Percentiles rank a stretch among this genome's conserved stretches.
These are phyloP conservation scores for Cataglyphis albicans DNA, from an alignment of 2,888 invertebrate genomes.

Conservation along the genomic window DNA sequence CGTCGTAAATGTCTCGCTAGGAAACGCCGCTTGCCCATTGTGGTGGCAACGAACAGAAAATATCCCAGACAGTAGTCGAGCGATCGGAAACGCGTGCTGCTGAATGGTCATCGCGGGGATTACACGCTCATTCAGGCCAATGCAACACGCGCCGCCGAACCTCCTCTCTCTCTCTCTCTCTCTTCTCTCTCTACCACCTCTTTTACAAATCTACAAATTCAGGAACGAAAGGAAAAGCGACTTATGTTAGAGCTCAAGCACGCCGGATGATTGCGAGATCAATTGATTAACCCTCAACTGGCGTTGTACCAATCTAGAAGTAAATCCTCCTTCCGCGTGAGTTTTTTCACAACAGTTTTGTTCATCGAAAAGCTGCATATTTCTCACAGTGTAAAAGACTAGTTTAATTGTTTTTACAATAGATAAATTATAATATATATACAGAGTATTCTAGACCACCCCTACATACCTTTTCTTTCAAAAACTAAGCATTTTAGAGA, in stretches of 20 bases:
- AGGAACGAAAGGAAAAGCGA: constrained; percentile 45
- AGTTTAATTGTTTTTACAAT: background rate
- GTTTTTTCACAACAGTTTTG: background rate
- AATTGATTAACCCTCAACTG: constrained; percentile 48
- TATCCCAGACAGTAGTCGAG: constrained; percentile 59
- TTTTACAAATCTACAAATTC: constrained; percentile 47
- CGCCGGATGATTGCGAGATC: constrained; percentile 25
- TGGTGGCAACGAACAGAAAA: constrained; percentile 53
- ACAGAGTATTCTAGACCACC: no score
- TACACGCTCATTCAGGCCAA: constrained; percentile 66
- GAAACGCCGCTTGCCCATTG: constrained; percentile 77
- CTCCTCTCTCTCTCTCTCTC: no score
- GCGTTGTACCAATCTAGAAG: background rate
- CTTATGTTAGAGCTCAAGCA: constrained; percentile 6
- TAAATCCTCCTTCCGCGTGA: background rate
- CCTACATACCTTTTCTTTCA: no score
- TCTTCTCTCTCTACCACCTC: constrained; percentile 48
- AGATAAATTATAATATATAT: no score
- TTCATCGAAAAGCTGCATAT: background rate
- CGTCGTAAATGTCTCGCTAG: constrained; percentile 58
- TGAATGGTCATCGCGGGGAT: constrained; percentile 77
- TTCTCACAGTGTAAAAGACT: background rate
- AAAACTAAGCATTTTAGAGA: no score
- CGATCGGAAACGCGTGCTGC: constrained; percentile 78
- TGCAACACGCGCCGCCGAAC: constrained; percentile 29